Base-by-base conservation (phyloP, 2,888 invertebrate genomes). In the Choristoneura rosaceana region DNA sequence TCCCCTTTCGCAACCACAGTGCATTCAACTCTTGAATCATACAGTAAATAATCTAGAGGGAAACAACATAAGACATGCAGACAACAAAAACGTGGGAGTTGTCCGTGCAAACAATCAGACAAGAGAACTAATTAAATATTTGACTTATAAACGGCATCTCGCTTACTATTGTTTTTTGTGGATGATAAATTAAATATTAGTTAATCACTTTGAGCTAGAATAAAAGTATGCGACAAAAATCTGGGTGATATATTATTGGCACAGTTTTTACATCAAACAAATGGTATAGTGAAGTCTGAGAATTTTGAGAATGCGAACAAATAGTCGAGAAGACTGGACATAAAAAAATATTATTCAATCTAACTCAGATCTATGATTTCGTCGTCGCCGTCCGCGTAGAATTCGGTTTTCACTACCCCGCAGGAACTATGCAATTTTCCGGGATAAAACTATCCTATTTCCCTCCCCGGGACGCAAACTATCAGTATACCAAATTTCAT, bases 1-100 rank as follows among this genome's bases (percentile, higher is more conserved):
- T 38, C 68, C 71, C 63, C 38, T 68, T 43, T 68, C 33, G 15
- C 50, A 43, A 17, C 7, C 25, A 43, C 14, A 55, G 71, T 58
- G 25, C 71, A 60, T 58, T 71, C 62, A 71, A 67, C 71, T 71
- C 38, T 14, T 71, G 71, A 71, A 12, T 71, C 71, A 71, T 50
- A 47, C 25, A 33, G 43, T 43, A 67, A 66, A 67, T 67, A 67
- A 66, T 58, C 14, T 47, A 47, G 50, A 33, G 60, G 15, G 55
- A 55, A 43, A 43, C 34, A 43, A 43, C 34, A 45, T 41, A 45
- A 66, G 47, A 38, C 10, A 9, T 33, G 55, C 55, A 64, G 33
- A 33, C 38, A 52, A 41, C 50, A 17, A 65, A 65, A 70, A 65
- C 64, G 70, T 70, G 64, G 50, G 64, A 70, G 8, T 59, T 41